phyloP scores from a whole-genome alignment of 2,888 invertebrate species.

The Synanthedon myopaeformis region DNA sequence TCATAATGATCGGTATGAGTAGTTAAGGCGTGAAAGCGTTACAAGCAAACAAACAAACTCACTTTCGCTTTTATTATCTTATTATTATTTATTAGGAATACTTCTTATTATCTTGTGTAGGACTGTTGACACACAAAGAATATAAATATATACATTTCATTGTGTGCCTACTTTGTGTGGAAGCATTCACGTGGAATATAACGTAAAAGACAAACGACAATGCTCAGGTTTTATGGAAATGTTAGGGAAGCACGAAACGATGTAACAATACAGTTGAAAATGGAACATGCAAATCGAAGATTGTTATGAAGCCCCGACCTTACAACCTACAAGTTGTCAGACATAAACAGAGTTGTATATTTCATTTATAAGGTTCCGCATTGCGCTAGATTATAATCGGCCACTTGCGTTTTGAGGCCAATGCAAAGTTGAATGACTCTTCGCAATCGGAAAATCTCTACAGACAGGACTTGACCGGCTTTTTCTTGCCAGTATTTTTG shows the following conservation, averaged over 20 bases:
- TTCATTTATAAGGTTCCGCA: constrained; percentile 38
- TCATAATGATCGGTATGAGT: no score
- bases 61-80: no score
- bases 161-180: not conserved
- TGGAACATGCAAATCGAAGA: constrained; percentile 3
- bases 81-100: no score
- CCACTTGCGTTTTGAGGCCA: constrained; percentile 26
- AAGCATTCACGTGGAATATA: not conserved
- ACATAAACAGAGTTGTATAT: constrained; percentile 36
- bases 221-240: not conserved
- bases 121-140: not conserved
- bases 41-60: no score
- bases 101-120: not conserved
- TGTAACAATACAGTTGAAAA: not conserved
- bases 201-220: not conserved
- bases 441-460: constrained; percentile 13
- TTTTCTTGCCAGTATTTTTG: not conserved
- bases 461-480: not conserved
- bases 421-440: constrained; percentile 27
- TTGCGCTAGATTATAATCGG: constrained; percentile 32
- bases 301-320: constrained; percentile 11
- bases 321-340: constrained; percentile 17
- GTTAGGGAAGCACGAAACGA: not conserved
- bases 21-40: no score
- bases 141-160: not conserved